These are phyloP conservation scores for Anoplius nigerrimus DNA, from an alignment of 2,888 invertebrate species.

Conservation along the genomic window DNA sequence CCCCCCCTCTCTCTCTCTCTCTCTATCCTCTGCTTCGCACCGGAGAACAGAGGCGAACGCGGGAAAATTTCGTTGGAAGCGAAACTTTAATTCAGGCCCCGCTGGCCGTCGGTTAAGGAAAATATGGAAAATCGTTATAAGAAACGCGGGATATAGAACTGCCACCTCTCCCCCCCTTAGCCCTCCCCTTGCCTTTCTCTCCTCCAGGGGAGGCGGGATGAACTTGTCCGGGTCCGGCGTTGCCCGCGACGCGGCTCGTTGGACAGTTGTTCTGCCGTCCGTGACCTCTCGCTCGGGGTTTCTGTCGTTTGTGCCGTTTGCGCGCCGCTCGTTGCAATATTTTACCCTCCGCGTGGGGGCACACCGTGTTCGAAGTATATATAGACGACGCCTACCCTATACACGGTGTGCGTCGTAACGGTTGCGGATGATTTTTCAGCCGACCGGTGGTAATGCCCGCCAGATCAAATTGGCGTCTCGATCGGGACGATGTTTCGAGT, in stretches of 20 bases:
- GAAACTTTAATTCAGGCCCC: slow-evolving; percentile 26
- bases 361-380: too few relatives aligned
- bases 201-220: slow-evolving; percentile 39
- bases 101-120: slow-evolving; percentile 32
- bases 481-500: too few relatives aligned
- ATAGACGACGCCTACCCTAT: slow-evolving; percentile 5
- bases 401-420: neutral
- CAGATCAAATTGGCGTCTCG: too few relatives aligned
- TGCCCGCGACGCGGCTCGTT: slow-evolving; percentile 14
- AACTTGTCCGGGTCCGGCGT: slow-evolving; percentile 37
- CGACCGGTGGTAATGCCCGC: too few relatives aligned
- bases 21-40: too few relatives aligned
- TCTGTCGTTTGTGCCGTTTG: slow-evolving; percentile 42
- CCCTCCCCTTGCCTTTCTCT: too few relatives aligned
- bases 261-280: slow-evolving; percentile 43
- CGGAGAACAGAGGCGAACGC: neutral
- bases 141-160: slow-evolving; percentile 42
- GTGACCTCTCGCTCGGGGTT: slow-evolving; percentile 33
- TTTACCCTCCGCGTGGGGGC: slow-evolving; percentile 36
- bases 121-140: slow-evolving; percentile 58
- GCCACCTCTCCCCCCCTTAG: slow-evolving; percentile 16
- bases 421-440: neutral
- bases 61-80: neutral
- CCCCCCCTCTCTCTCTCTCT: neutral
- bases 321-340: slow-evolving; percentile 47